A percentile compares a stretch with the other conserved stretches of the same genome.
Evolutionary conservation across 2,888 invertebrate species (phyloP).

Genomic region (Cremastobaeus sp.): DNA sequence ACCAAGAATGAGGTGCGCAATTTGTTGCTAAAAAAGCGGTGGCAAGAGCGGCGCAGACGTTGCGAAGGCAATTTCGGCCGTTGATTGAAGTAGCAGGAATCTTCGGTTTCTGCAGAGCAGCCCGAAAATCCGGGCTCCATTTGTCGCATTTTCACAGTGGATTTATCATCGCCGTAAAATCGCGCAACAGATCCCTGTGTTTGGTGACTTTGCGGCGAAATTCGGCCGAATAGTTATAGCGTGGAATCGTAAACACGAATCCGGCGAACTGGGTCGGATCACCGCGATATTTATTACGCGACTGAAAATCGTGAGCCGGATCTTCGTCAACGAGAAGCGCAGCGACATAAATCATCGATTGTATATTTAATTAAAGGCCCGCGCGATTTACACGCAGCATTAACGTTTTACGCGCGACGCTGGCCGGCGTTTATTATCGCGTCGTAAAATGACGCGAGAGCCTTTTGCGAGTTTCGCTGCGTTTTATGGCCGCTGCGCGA

Average conservation of each 20-base stretch:
- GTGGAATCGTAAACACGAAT: constrained; percentile 51
- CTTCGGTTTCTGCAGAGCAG: too few relatives aligned
- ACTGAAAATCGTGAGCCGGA: constrained; percentile 44
- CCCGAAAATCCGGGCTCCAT: constrained; percentile 4
- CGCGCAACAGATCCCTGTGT: constrained; percentile 32
- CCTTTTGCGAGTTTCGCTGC: constrained; percentile 37
- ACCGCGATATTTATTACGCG: constrained; percentile 42
- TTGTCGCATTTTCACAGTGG: constrained; percentile 16
- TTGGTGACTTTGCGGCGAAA: constrained; percentile 41
- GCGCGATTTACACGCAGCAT: constrained; percentile 44
- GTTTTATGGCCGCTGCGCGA: constrained; percentile 45
- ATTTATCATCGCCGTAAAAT: constrained; percentile 43
- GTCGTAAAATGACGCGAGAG: constrained; percentile 53
- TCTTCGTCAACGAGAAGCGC: constrained; percentile 29
- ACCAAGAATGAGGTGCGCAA: too few relatives aligned
- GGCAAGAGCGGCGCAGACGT: too few relatives aligned
- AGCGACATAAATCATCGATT: constrained; percentile 57
- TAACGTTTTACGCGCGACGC: constrained; percentile 51
- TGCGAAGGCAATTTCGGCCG: too few relatives aligned
- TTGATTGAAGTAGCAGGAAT: too few relatives aligned
- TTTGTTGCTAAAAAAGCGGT: too few relatives aligned
- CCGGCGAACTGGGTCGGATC: constrained; percentile 44
- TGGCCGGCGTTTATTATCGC: constrained; percentile 55
- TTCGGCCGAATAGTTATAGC: constrained; percentile 32
- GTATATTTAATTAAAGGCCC: constrained; percentile 58